Base-by-base conservation (phyloP, 2,888 invertebrate species). In the Osmoderma eremita region DNA sequence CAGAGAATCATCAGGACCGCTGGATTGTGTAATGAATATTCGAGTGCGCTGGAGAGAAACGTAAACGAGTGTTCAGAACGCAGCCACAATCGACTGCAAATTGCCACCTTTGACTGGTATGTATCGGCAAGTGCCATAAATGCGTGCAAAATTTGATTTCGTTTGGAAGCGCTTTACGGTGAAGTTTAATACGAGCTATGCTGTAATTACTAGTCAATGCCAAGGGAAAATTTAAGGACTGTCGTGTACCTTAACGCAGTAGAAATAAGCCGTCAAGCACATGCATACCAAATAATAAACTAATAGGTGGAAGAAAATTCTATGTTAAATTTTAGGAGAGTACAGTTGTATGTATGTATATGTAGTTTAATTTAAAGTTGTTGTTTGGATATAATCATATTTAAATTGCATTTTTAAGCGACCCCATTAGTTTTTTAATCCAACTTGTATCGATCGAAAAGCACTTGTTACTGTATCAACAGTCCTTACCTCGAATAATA, bases 71-170 rank as follows among this genome's bases (percentile, higher is more conserved):
- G 58, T 61, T 61, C 58, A 30, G 30, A 61, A 61, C 45, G 30
- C 13, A 18, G 45, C 48, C 45, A 61, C 45, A 61, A 61, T 30
- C 36, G 30, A 61, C 58, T 62, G 66, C 50, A 68, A 69, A 69
- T 67, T 69, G 63, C 67, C 63, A 63, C 66, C 69, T 70, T 70
- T 70, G 68, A 70, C 68, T 66, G 66, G 53, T 66, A 61, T 30
- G 30, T 36, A 38, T 45, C 58, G 45, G 58, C 45, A 67, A 66
- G 70, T 70, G 70, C 68, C 68, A 66, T 64, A 68, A 70, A 68
- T 66, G 66, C 63, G 61, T 53, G 41, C 58, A 62, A 70, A 68
- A 68, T 68, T 70, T 49, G 66, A 66, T 65, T 66, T 15, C 5
- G 30, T 24, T 41, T 15, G 30, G 3, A 12, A 30, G 53, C 45